A percentile compares a stretch with the other conserved stretches of the same genome.
Conservation (phyloP, 2,797 vertebrate species). For the Sebastes hubbsi region DNA sequence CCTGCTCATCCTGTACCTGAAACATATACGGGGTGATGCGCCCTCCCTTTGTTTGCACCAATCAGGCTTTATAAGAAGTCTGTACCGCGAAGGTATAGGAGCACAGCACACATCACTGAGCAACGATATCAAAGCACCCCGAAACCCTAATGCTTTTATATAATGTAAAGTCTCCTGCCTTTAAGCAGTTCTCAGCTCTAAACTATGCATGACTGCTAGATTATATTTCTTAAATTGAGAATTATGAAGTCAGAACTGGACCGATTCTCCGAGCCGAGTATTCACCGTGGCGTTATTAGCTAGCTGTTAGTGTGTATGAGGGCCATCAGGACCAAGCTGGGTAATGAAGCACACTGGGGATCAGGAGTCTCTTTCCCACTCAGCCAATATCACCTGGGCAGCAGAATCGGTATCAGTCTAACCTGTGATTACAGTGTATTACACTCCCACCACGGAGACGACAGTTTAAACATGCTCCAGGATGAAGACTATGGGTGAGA, state of each 20-base stretch:
- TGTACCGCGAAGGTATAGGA: slow-evolving; percentile 4
- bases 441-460: slow-evolving; percentile 66
- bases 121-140: slow-evolving; percentile 31
- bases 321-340: slow-evolving; percentile 65
- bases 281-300: slow-evolving; percentile 68
- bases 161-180: slow-evolving; percentile 5
- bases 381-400: slow-evolving; percentile 74
- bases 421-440: slow-evolving; percentile 83
- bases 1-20: slow-evolving; percentile 68
- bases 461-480: slow-evolving; percentile 74
- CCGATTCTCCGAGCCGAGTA: slow-evolving; percentile 27
- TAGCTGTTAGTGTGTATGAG: slow-evolving; percentile 60
- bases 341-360: slow-evolving; percentile 74
- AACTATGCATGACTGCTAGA: slow-evolving; percentile 36
- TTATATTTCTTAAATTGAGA: slow-evolving; percentile 54
- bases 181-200: slow-evolving; percentile 41
- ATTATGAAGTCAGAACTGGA: slow-evolving; percentile 56
- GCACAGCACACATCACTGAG: slow-evolving; percentile 18
- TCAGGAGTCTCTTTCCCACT: slow-evolving; percentile 69
- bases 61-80: slow-evolving; percentile 12
- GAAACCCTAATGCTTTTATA: slow-evolving; percentile 18
- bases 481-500: slow-evolving; percentile 67
- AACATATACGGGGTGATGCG: slow-evolving; percentile 36
- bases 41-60: slow-evolving; percentile 36
- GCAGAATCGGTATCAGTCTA: slow-evolving; percentile 76